phyloP scores from a whole-genome alignment of 2,888 invertebrate species.

The Stegana nigrithorax region DNA sequence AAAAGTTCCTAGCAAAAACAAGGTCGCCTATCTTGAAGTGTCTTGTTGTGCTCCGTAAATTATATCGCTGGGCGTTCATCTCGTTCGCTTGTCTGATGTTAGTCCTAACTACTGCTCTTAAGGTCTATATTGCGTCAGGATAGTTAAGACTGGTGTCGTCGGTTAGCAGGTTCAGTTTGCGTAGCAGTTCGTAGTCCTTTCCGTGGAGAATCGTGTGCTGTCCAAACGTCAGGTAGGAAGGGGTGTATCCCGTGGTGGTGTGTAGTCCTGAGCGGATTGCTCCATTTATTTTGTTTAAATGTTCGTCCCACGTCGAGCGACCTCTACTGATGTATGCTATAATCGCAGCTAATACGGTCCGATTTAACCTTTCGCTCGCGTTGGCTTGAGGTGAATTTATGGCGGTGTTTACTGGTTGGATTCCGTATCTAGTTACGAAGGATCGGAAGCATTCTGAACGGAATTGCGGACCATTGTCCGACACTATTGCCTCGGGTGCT shows the following conservation, averaged over 20 bases:
- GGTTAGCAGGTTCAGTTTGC: neutral
- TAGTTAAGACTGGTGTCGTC: neutral
- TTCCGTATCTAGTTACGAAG: neutral
- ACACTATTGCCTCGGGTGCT: constrained; percentile 21
- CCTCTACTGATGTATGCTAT: neutral
- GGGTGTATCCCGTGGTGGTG: neutral
- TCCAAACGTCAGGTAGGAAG: constrained; percentile 1
- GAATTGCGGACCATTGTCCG: constrained; percentile 26
- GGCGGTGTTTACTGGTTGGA: neutral
- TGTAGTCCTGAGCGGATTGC: neutral
- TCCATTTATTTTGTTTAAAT: neutral
- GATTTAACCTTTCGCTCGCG: constrained; percentile 51
- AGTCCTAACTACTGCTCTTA: neutral
- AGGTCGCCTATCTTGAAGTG: constrained; percentile 16
- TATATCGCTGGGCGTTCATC: constrained; percentile 9
- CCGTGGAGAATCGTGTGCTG: constrained; percentile 4
- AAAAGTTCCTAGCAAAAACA: constrained; percentile 21
- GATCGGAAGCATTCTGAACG: neutral
- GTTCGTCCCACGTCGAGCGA: neutral
- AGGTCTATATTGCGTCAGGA: neutral
- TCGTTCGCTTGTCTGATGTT: neutral
- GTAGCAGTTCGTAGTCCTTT: neutral
- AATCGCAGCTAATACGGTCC: constrained; percentile 47
- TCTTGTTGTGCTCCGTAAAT: constrained; percentile 10
- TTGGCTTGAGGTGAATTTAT: constrained; percentile 36